Conservation (phyloP, 2,888 invertebrate genomes). For the Sphinx pinastri region DNA sequence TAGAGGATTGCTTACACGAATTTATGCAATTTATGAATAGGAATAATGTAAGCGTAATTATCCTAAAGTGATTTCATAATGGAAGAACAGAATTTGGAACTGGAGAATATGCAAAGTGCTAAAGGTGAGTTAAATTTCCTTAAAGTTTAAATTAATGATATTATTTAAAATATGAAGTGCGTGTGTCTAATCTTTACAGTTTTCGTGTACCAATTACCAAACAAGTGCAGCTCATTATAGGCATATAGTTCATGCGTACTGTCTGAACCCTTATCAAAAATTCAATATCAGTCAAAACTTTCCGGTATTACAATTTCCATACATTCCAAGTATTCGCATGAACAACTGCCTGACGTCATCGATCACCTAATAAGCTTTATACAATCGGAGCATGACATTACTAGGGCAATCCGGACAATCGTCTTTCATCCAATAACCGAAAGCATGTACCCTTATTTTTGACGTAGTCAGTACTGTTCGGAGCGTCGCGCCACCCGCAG, state of each 20-base stretch:
- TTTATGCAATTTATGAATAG: neutral
- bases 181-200: neutral
- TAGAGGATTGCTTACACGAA: neutral
- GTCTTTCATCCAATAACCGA: constrained; percentile 63
- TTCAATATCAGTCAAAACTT: constrained; percentile 5
- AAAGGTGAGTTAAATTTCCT: constrained; percentile 3
- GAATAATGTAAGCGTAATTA: neutral
- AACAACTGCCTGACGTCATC: constrained; percentile 67
- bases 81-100: constrained; percentile 10
- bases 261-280: constrained; percentile 1
- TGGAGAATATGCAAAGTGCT: neutral
- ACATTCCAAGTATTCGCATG: constrained; percentile 47
- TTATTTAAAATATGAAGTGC: neutral
- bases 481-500: constrained; percentile 66
- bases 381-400: constrained; percentile 65
- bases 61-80: constrained; percentile 9
- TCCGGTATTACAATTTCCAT: constrained; percentile 36
- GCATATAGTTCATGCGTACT: neutral
- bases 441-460: constrained; percentile 62
- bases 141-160: neutral
- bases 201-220: neutral
- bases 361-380: constrained; percentile 68
- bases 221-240: neutral
- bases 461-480: constrained; percentile 70
- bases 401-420: constrained; percentile 51